Base-by-base conservation (phyloP, 1,140 invertebrate genomes). In the Cydia strobilella region DNA sequence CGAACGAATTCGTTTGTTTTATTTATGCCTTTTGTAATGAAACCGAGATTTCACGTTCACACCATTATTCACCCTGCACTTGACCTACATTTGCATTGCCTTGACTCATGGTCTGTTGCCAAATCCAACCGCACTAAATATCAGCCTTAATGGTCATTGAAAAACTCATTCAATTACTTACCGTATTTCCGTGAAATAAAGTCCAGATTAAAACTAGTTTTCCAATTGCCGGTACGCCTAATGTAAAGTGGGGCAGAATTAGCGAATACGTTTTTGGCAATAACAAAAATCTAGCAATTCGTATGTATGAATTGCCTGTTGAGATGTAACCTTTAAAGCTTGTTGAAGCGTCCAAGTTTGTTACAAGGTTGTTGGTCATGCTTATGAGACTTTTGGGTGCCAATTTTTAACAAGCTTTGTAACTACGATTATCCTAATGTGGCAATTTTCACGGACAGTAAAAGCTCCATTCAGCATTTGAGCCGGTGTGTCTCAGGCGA, bases 231-330 rank as follows among this genome's bases (percentile, higher is more conserved):
- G 31, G 13, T 42, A 12, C 42, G 12, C 2, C 42, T 42, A 12
- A 45, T 45, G 42, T 45, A 13, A 15, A 2, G 3, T 13, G 3
- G 3, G 35, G 35, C 7, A 39, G 35, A 45, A 1, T 51, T 51
- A n/a, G 48, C 48, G 18, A 18, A n/a, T 15, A 18, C 6, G n/a
- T 23, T 59, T 59, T 23, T 59, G 54, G 54, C 20, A 59, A 59
- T 59, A 9, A 2, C 54, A 12, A 59, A 51, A 59, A 20, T 59
- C 12, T 23, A 1, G 23, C 18, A 59, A 59, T 59, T 59, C n/a
- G 54, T 59, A 59, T 59, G 54, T 59, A 59, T 59, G 54, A 59
- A 59, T 59, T 59, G 54, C 20, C 54, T 12, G 54, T 7, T 18
- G 48, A 51, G 15, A 51, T 59, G 54, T 59, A 23, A 59, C 54